phyloP scores from a whole-genome alignment of 2,797 vertebrate species.

The Galaxias olidus region DNA sequence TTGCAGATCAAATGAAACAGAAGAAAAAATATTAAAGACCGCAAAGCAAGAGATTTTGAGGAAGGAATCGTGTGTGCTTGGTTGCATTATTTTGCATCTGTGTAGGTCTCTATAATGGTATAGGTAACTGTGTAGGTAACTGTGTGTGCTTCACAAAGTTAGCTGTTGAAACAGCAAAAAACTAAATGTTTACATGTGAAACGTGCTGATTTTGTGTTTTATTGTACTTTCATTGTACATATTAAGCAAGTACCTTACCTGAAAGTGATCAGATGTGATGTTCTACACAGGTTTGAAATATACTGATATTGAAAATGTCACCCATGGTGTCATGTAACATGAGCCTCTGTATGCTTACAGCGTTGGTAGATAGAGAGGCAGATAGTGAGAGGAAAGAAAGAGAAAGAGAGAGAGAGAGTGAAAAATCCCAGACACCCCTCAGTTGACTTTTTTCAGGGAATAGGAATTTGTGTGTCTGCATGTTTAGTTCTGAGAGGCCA shows the following conservation, averaged over 20 bases:
- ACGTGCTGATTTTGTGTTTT: background rate
- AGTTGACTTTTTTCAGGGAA: slow-evolving; percentile 35
- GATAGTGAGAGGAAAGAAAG: slow-evolving; percentile 8
- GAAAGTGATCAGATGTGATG: background rate
- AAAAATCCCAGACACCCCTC: no score
- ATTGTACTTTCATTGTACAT: background rate
- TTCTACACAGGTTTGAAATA: background rate
- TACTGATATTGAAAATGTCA: slow-evolving; percentile 5
- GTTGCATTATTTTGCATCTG: background rate
- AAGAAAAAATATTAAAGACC: slow-evolving; percentile 52
- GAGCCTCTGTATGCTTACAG: background rate
- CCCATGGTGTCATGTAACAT: slow-evolving; percentile 9
- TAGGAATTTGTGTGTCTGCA: slow-evolving; percentile 35
- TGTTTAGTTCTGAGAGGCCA: slow-evolving; percentile 15
- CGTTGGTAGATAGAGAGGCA: background rate
- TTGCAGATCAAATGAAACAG: slow-evolving; percentile 71
- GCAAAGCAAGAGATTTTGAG: slow-evolving; percentile 30
- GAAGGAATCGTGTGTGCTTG: background rate
- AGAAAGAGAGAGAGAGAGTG: slow-evolving; percentile 12
- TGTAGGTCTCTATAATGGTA: background rate
- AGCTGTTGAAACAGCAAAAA: background rate
- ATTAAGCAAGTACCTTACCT: background rate
- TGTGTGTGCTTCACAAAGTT: background rate
- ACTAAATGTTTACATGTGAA: background rate
- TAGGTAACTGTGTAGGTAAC: background rate